These are phyloP conservation scores for Drosophila pegasa DNA, from an alignment of 2,888 invertebrate genomes.

Conservation along the genomic window DNA sequence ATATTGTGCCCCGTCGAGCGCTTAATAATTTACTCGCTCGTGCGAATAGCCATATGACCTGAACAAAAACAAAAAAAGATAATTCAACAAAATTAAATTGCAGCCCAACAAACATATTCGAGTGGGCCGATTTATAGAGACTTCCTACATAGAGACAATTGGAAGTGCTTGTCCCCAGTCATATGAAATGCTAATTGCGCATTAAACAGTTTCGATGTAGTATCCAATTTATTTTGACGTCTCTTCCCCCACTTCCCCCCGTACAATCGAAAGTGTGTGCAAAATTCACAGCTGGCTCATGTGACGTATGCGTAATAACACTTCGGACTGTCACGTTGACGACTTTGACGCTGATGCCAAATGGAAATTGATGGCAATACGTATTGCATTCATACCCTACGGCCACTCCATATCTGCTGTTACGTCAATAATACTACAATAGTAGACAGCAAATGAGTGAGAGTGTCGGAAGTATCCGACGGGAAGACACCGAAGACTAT, in stretches of 20 bases:
- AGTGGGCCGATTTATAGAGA: conserved; percentile 30
- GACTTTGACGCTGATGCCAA: conserved; percentile 17
- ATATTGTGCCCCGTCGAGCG: conserved; percentile 26
- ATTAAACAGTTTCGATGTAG: conserved; percentile 30
- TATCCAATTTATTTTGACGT: conserved; percentile 12
- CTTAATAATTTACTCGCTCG: conserved; percentile 44
- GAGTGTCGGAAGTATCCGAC: neutral
- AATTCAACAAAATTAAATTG: neutral
- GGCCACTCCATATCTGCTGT: neutral
- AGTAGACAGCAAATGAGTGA: neutral
- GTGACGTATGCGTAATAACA: conserved; percentile 48
- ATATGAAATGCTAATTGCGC: conserved; percentile 45
- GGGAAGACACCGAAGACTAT: neutral
- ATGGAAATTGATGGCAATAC: conserved; percentile 32
- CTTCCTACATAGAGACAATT: neutral
- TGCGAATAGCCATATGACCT: conserved; percentile 50
- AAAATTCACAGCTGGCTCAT: conserved; percentile 30
- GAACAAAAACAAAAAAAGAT: neutral
- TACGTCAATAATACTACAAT: conserved; percentile 22
- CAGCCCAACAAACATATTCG: conserved; percentile 15
- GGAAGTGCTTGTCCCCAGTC: neutral
- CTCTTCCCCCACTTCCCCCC: neutral
- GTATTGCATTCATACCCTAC: conserved; percentile 31
- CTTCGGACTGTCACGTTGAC: conserved; percentile 23
- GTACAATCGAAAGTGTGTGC: conserved; percentile 29